Conservation (phyloP, 2,888 invertebrate species). For the Heliconius ethilla region DNA sequence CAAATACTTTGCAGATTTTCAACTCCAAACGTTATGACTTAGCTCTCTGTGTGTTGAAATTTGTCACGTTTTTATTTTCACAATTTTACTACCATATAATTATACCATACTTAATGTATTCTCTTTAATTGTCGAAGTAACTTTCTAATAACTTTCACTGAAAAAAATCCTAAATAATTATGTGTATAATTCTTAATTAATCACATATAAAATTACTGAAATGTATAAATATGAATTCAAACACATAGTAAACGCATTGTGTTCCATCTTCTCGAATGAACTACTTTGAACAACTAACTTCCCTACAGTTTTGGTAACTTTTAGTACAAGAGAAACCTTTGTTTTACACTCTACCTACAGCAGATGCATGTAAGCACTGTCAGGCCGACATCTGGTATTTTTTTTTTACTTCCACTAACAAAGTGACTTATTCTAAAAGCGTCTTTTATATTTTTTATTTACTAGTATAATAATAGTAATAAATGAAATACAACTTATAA, state of each 20-base stretch:
- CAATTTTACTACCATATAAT: not conserved
- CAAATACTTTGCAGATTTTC: conserved; percentile 63
- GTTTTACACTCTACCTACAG: conserved; percentile 67
- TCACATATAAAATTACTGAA: not conserved
- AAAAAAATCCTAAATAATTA: not conserved
- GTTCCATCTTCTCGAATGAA: conserved; percentile 34
- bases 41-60: conserved; percentile 37
- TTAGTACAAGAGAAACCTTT: conserved; percentile 68
- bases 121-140: not conserved
- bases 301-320: conserved; percentile 57
- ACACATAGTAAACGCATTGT: not conserved
- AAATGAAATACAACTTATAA: too few relatives aligned
- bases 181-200: not conserved
- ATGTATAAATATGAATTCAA: not conserved
- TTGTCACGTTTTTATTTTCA: too few relatives aligned
- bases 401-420: conserved; percentile 70
- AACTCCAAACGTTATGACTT: conserved; percentile 49
- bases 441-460: conserved; percentile 41
- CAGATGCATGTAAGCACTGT: conserved; percentile 77
- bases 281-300: conserved; percentile 39
- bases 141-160: too few relatives aligned
- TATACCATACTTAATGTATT: not conserved
- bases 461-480: too few relatives aligned
- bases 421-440: conserved; percentile 53
- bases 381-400: conserved; percentile 73